These are phyloP conservation scores for Leptoteleia sp. DNA, from an alignment of 1,140 invertebrate species.

Conservation along the genomic window DNA sequence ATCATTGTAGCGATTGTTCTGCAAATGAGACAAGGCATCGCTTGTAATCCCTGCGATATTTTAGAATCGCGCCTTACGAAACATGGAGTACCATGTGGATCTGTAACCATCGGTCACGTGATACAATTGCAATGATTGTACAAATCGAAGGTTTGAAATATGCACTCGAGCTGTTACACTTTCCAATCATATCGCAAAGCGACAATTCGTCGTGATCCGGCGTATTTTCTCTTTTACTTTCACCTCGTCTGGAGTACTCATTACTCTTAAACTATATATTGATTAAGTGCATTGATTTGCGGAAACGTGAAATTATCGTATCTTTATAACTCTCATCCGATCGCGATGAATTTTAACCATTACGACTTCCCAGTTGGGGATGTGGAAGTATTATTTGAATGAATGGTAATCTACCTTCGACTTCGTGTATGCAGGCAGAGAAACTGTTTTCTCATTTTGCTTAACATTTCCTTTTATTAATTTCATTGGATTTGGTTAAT, in stretches of 20 bases:
- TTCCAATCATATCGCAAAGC: slow-evolving; percentile 70
- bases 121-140: slow-evolving; percentile 57
- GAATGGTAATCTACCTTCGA: no score
- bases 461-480: no score
- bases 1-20: neutral
- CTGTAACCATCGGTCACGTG: slow-evolving; percentile 47
- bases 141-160: slow-evolving; percentile 58
- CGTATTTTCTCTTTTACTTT: slow-evolving; percentile 73
- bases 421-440: no score
- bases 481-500: no score
- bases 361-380: no score
- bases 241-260: slow-evolving; percentile 62
- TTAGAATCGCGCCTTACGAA: no score
- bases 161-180: slow-evolving; percentile 65
- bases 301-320: slow-evolving; percentile 54
- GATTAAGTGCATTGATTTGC: slow-evolving; percentile 43
- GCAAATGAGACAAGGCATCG: slow-evolving; percentile 8
- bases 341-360: slow-evolving; percentile 12
- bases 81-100: slow-evolving; percentile 43
- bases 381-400: no score
- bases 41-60: no score
- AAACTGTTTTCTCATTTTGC: no score
- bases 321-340: slow-evolving; percentile 47
- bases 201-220: slow-evolving; percentile 69
- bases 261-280: slow-evolving; percentile 63